Percentiles rank a stretch among this genome's conserved stretches.
Conservation (phyloP, 2,797 vertebrate genomes). For the Sebastes matsubarae region DNA sequence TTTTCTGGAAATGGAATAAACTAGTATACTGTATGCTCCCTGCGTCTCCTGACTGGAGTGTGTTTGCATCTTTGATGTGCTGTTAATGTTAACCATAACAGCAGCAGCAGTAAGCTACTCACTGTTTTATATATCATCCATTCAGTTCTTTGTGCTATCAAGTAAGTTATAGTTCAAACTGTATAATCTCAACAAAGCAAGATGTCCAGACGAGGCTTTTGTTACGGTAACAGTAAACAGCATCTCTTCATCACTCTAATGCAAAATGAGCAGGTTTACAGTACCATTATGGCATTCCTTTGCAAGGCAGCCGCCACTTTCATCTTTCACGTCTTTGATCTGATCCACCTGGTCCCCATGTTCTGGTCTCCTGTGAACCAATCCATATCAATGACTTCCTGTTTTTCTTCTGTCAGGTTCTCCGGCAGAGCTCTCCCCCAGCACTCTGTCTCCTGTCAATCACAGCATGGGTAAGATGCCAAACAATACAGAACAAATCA, state of each 20-base stretch:
- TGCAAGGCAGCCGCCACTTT: background rate
- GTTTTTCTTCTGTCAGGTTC: constrained; percentile 85
- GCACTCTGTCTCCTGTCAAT: constrained; percentile 96
- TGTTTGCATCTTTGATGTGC: background rate
- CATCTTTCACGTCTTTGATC: background rate
- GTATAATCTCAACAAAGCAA: background rate
- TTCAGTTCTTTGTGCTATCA: background rate
- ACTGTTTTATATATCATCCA: background rate
- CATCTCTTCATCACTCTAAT: background rate
- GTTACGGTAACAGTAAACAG: background rate
- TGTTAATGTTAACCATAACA: background rate
- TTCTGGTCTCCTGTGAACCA: background rate
- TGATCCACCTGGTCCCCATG: background rate
- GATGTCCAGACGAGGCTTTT: background rate
- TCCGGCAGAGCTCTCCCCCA: constrained; percentile 96
- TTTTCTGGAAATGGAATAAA: background rate
- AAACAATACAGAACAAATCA: background rate
- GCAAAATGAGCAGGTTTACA: background rate
- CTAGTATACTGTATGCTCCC: no score
- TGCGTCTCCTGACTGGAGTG: background rate
- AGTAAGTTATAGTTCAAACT: background rate
- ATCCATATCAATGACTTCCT: background rate
- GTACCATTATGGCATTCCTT: constrained; percentile 5
- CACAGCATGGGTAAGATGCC: constrained; percentile 93
- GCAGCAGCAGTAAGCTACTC: background rate